Base-by-base conservation (phyloP, 2,888 invertebrate genomes). In the Clepsis dumicolana region DNA sequence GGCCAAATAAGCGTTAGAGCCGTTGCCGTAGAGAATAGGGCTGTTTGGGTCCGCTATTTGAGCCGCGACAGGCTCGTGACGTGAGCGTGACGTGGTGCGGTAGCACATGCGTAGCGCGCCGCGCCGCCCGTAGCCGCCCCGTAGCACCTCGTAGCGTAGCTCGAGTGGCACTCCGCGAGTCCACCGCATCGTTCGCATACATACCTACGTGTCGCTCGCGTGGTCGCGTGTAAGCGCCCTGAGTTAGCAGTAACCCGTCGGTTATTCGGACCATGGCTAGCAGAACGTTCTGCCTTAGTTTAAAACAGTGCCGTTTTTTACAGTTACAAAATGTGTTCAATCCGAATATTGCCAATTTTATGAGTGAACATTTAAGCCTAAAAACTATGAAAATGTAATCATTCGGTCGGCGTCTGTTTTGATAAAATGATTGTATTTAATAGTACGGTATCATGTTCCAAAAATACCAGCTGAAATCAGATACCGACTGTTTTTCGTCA, bases 51-150 rank as follows among this genome's bases (percentile, higher is more conserved):
- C 14, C 12, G 29, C 24, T 41, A 27, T 25, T 8, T 25, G 29
- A 44, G 70, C 21, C 16, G 12, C 3, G 56, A 48, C 32, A 27
- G 25, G 48, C 48, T n/a, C 66, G 53, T 32, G 18, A 62, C 65
- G 29, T 50, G 61, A 65, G 24, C 25, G 50, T 14, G 21, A 50
- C 29, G 65, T 65, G 70, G 62, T 64, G 44, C 60, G 10, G 67
- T 60, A 67, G 60, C 54, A 41, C 35, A 25, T 48, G 48, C 54
- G 64, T 61, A 64, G 60, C 59, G 41, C n/a, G 65, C 70, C 54
- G 70, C 71, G 77, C 71, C 75, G 74, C 76, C 72, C 76, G 78
- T 77, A 79, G 76, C 78, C 75, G 77, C 74, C 59, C 60, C 44
- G 65, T 35, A 35, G 35, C 38, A 38, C 38, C 38, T 14, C 48